Evolutionary conservation across 2,797 vertebrate species (phyloP).

Genomic region (Scyliorhinus canicula): DNA sequence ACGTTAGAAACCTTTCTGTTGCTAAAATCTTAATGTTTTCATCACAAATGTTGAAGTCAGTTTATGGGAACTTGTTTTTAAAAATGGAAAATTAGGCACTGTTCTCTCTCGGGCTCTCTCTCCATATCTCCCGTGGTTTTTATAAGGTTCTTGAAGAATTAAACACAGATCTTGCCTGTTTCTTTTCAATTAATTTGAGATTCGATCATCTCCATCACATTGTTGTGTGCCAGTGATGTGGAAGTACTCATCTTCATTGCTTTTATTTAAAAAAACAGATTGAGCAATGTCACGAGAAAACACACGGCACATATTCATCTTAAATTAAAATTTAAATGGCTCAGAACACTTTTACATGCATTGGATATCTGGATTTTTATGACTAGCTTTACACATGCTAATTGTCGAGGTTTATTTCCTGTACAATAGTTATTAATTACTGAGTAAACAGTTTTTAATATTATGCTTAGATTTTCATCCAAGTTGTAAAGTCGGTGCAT

Average conservation of each 20-base stretch:
- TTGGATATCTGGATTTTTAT: not conserved
- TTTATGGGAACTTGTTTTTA: not conserved
- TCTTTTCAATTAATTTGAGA: not conserved
- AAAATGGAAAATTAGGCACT: not conserved
- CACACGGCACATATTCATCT: not conserved
- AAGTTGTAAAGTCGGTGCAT: not conserved
- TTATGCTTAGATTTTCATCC: not conserved
- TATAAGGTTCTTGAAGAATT: not conserved
- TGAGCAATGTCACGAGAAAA: not conserved
- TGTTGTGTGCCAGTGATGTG: not conserved
- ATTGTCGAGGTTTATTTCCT: not conserved
- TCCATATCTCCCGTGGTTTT: not conserved
- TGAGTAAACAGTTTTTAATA: not conserved
- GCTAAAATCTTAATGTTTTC: not conserved
- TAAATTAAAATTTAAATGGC: not conserved
- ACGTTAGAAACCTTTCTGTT: not conserved
- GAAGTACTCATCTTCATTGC: not conserved
- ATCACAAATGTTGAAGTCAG: not conserved
- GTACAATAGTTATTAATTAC: not conserved
- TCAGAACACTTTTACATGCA: not conserved
- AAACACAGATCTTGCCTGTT: not conserved
- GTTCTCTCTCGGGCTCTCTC: not conserved
- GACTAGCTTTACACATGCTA: not conserved
- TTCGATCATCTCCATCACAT: not conserved
- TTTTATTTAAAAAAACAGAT: not conserved